Conservation (phyloP, 35 echinoderm and acorn worm genomes). For the Lytechinus pictus region DNA sequence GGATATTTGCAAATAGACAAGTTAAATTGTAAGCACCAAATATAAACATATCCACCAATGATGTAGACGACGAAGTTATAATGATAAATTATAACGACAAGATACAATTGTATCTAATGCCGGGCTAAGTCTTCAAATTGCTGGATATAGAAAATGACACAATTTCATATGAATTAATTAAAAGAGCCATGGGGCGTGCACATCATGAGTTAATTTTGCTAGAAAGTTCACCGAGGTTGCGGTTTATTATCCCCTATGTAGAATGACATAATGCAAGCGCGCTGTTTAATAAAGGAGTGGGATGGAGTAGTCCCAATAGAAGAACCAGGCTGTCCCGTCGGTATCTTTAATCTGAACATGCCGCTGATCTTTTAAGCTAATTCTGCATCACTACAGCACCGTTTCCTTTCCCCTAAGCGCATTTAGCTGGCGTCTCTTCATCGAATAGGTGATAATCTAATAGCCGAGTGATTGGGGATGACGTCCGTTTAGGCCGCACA, state of each 20-base stretch:
- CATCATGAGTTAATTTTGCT: not conserved
- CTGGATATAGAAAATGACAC: not conserved
- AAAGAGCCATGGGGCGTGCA: not conserved
- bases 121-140: not conserved
- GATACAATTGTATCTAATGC: no score
- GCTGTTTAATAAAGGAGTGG: not conserved
- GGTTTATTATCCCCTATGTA: not conserved
- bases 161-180: not conserved
- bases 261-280: not conserved
- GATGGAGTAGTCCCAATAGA: not conserved
- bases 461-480: not conserved
- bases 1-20: no score
- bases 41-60: no score
- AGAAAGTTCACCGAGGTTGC: not conserved
- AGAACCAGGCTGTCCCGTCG: not conserved
- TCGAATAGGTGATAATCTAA: not conserved
- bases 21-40: no score
- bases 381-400: not conserved
- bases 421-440: constrained; percentile 5
- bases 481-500: not conserved
- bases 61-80: no score
- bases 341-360: not conserved
- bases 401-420: not conserved
- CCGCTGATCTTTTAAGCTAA: constrained; percentile 1
- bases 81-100: no score